Conservation (phyloP, 1,140 invertebrate species). For the Pseudomyrmex concolor region DNA sequence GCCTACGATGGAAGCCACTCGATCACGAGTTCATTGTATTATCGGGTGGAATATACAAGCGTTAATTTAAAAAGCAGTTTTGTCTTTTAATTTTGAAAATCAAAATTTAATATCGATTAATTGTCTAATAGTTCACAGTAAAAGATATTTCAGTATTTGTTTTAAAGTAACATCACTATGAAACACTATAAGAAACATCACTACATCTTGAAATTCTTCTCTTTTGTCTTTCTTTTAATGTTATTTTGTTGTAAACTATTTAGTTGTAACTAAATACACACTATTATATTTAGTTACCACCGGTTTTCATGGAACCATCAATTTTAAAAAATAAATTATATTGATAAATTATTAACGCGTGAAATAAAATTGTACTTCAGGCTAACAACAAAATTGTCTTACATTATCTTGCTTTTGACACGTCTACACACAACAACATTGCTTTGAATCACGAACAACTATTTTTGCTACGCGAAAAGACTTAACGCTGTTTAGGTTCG, state of each 20-base stretch:
- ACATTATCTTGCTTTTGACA: too few relatives aligned
- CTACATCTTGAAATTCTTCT: background rate
- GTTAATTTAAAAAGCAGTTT: slow-evolving; percentile 74
- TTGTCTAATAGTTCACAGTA: too few relatives aligned
- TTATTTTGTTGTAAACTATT: background rate
- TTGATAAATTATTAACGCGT: slow-evolving; percentile 13
- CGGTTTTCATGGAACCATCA: background rate
- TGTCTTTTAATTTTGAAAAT: slow-evolving; percentile 72
- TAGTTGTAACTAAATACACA: too few relatives aligned
- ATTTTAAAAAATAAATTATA: background rate
- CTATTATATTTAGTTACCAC: background rate
- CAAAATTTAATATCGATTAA: background rate
- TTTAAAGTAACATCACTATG: background rate
- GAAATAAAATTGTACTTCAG: background rate
- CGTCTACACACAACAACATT: background rate
- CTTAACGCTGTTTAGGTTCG: slow-evolving; percentile 35
- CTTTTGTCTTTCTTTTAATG: background rate
- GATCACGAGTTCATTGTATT: slow-evolving; percentile 47
- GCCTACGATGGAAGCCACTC: background rate
- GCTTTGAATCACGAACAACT: slow-evolving; percentile 20
- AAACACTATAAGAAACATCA: background rate
- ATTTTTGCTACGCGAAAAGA: slow-evolving; percentile 13
- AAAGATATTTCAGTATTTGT: too few relatives aligned
- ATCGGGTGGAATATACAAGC: slow-evolving; percentile 41
- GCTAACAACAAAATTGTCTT: background rate